Percentiles rank a stretch among this genome's conserved stretches.
Evolutionary conservation across 2,888 invertebrate genomes (phyloP).

Genomic region (Philereme transversata): DNA sequence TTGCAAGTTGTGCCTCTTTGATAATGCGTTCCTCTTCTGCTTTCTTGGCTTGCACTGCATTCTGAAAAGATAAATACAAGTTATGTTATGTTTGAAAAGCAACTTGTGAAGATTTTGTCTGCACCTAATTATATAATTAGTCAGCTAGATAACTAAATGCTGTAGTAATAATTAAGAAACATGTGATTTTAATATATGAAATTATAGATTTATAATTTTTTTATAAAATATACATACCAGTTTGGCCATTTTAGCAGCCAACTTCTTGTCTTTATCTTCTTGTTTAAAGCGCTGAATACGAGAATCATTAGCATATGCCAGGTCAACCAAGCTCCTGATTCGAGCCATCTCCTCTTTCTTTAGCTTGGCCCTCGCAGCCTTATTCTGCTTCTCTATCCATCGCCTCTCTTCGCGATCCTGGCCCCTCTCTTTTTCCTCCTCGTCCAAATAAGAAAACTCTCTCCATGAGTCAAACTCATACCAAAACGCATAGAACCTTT

Average conservation of each 20-base stretch:
- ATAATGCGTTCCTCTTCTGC: constrained; percentile 92
- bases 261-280: constrained; percentile 95
- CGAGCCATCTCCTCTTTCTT: constrained; percentile 99
- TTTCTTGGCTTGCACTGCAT: constrained; percentile 91
- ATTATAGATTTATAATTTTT: too few relatives aligned
- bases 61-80: constrained; percentile 62
- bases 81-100: neutral
- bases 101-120: too few relatives aligned
- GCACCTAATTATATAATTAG: too few relatives aligned
- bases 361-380: constrained; percentile 94
- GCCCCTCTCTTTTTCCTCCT: constrained; percentile 99
- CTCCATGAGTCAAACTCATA: constrained; percentile 99
- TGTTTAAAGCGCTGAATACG: constrained; percentile 96
- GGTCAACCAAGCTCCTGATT: constrained; percentile 95
- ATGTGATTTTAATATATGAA: too few relatives aligned
- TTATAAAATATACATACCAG: constrained; percentile 69
- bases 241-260: constrained; percentile 94
- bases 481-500: constrained; percentile 98
- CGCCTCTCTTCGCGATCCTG: constrained; percentile 97
- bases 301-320: constrained; percentile 97
- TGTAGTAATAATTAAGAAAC: too few relatives aligned
- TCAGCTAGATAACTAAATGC: too few relatives aligned
- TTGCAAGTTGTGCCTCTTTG: constrained; percentile 89
- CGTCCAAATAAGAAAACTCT: constrained; percentile 99
- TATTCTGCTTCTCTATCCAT: constrained; percentile 99